Conservation (phyloP, 2,888 invertebrate genomes). For the Halictus quadricinctus region DNA sequence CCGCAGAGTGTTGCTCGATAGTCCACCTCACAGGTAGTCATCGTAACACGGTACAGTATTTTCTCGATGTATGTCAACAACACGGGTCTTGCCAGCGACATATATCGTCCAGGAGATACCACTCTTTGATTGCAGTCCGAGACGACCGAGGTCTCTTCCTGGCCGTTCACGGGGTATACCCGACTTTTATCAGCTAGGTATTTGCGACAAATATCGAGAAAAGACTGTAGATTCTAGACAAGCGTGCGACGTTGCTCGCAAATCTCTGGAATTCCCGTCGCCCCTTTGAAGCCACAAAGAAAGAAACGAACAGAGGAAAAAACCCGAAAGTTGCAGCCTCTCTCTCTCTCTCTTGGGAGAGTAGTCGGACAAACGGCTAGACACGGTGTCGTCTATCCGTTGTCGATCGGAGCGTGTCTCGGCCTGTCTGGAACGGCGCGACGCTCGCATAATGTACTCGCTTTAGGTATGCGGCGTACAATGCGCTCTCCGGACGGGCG, state of each 20-base stretch:
- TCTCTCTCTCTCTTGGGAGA: background rate
- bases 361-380: background rate
- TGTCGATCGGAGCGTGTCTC: constrained; percentile 30
- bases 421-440: constrained; percentile 41
- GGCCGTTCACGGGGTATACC: too few species aligned
- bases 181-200: too few species aligned
- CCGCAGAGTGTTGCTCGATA: background rate
- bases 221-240: background rate
- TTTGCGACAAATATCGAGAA: too few species aligned
- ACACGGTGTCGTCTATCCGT: constrained; percentile 1
- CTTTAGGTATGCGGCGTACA: constrained; percentile 70
- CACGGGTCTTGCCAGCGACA: too few species aligned
- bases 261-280: background rate
- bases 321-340: background rate
- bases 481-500: constrained; percentile 64
- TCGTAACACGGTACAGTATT: background rate
- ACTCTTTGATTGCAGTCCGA: too few species aligned
- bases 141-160: too few species aligned
- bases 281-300: background rate
- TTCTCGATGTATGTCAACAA: too few species aligned
- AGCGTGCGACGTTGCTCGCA: background rate
- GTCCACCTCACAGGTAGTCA: background rate
- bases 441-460: constrained; percentile 61
- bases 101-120: too few species aligned
- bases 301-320: background rate